Base-by-base conservation (phyloP, 2,888 invertebrate species). In the Eulithis prunata region DNA sequence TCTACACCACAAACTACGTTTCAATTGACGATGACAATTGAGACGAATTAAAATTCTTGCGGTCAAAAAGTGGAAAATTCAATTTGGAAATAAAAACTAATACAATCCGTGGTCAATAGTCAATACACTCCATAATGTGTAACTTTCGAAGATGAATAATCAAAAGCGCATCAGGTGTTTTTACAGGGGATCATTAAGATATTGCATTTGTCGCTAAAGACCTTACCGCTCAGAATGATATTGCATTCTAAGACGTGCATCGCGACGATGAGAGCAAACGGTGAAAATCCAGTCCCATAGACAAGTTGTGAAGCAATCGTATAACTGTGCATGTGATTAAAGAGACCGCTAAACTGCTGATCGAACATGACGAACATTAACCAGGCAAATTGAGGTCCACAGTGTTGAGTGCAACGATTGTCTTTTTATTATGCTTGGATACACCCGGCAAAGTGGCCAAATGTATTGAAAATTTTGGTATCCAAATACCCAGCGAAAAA, bases 201-300 rank as follows among this genome's bases (percentile, higher is more conserved):
- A 72, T 70, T 69, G 69, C 72, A 61, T 71, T 66, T 76, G 72
- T 71, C 69, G 73, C 78, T 76, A 78, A 72, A 77, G 73, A 74
- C 74, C 74, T 80, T 80, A 75, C 74, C 71, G 78, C 77, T 78
- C 71, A 73, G 75, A 69, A 53, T 60, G 59, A 71, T 62, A 60
- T 57, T 62, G 63, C 54, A 62, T 61, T 64, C 69, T 57, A 45
- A 58, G 66, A 32, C 57, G 58, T 41, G 59, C 70, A 73, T 59
- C 62, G 66, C 70, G 60, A 66, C 47, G 56, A 61, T 62, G 61
- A 61, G 60, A 68, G 43, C 43, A 55, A 57, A 66, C 73, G 69
- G 68, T 68, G 69, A 68, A 64, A 64, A 70, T 69, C 55, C 59
- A 68, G 56, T 28, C 57, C 21, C 21, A 38, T 47, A 66, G 54